Evolutionary conservation across 2,797 vertebrate genomes (phyloP).

Genomic region (Bufotes viridis): DNA sequence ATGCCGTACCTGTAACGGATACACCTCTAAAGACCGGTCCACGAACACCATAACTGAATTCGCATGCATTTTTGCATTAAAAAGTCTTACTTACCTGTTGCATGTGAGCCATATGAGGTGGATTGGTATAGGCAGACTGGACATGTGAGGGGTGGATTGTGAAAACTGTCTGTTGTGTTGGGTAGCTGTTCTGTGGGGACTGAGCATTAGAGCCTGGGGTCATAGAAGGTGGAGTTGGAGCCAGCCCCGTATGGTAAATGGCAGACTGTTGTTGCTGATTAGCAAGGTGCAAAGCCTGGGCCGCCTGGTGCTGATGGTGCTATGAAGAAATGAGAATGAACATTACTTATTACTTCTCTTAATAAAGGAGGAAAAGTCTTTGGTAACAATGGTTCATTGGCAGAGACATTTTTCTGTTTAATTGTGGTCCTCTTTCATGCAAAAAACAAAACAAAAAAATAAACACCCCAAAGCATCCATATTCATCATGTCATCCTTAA

Average conservation of each 20-base stretch:
- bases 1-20: too few relatives aligned
- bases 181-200: conserved; percentile 94
- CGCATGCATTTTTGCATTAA: background rate
- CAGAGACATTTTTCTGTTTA: too few relatives aligned
- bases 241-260: conserved; percentile 91
- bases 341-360: background rate
- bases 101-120: conserved; percentile 95
- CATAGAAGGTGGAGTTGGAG: conserved; percentile 95
- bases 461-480: too few relatives aligned
- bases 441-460: too few relatives aligned
- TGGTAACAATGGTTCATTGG: too few relatives aligned
- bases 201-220: conserved; percentile 95
- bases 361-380: background rate
- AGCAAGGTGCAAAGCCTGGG: conserved; percentile 93
- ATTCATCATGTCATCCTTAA: too few relatives aligned
- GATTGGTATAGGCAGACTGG: conserved; percentile 93
- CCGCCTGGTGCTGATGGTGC: conserved; percentile 93
- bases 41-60: background rate
- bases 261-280: conserved; percentile 91
- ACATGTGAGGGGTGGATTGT: conserved; percentile 97
- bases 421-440: too few relatives aligned
- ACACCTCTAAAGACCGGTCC: too few relatives aligned
- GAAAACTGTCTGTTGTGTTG: conserved; percentile 91
- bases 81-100: conserved; percentile 84
- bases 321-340: conserved; percentile 65